Percentiles rank a stretch among this genome's conserved stretches.
These are phyloP conservation scores for Hypsibius dujardini DNA, from an alignment of 1,140 invertebrate species.

Conservation along the genomic window DNA sequence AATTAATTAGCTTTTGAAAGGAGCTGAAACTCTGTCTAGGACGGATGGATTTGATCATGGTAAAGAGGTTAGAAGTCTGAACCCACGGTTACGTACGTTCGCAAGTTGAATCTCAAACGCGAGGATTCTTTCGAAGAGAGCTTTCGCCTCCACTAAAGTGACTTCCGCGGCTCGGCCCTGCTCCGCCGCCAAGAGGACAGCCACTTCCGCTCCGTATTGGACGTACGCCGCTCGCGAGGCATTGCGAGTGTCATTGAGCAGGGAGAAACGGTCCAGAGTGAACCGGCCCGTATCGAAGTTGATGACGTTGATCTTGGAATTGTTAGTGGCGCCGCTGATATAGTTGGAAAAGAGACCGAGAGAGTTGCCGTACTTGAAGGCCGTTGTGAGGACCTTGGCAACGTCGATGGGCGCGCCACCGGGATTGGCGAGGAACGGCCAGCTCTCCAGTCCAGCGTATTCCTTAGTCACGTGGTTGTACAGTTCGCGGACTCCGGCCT, in stretches of 20 bases:
- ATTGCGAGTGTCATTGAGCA: neutral
- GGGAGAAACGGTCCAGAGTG: neutral
- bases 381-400: neutral
- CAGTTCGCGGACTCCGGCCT: too few species aligned
- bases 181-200: too few species aligned
- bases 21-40: too few species aligned
- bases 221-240: neutral
- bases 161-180: too few species aligned
- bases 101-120: neutral
- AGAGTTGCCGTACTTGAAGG: neutral
- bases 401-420: neutral
- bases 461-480: too few species aligned
- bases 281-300: neutral
- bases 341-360: neutral
- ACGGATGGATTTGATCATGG: too few species aligned
- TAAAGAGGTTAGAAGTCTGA: too few species aligned
- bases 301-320: neutral
- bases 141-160: too few species aligned
- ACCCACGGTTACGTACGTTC: conserved; percentile 3
- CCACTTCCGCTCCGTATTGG: neutral
- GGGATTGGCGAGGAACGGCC: neutral
- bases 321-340: neutral
- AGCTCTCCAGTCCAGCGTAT: neutral
- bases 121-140: neutral
- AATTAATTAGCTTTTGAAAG: too few species aligned